Evolutionary conservation across 2,113 vertebrate genomes (phyloP), one percentile per base, ranked within the genome.

Genomic region (Bombycilla garrulus): DNA sequence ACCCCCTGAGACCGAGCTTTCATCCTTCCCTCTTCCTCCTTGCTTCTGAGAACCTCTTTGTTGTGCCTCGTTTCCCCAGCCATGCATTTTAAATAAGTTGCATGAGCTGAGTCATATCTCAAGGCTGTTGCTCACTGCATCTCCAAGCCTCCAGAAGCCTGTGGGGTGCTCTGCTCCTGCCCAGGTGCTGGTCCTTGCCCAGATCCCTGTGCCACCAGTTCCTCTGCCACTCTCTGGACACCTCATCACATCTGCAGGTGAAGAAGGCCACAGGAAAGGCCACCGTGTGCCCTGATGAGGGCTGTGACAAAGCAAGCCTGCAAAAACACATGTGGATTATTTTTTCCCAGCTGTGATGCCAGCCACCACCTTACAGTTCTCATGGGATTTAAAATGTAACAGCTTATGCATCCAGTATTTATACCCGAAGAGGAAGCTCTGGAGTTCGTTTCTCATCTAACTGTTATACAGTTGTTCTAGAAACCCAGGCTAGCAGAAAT

Each of bases 391-490:
- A 35, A 86, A 90, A 47, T 24, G 42, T 40, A 74, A 57, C 6
- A 11, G 44, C 6, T 1, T 66, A 9, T 15, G 24, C 36, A 23
- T 60, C 31, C 22, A 15, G 86, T 87, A 84, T 50, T 84, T 54
- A 60, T 2, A 15, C 26, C 65, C 47, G 15, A 7, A 10, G 40
- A 61, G 35, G 9, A 64, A 45, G 65, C 33, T 76, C 73, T 65
- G 58, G 36, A 91, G 44, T 24, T 8, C 1, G 0, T 51, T 74
- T 35, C 58, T 80, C 81, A 60, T n/a, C 15, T 35, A 78, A 58
- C 12, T 2, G 2, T 12, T 61, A 40, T 8, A 35, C 2, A 0
- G 3, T 21, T 67, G 50, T 54, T 47, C 45, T 18, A 74, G 77
- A 84, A 67, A 71, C 16, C 18, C 65, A 57, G 62, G 15, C 45